These are phyloP conservation scores for Ditula angustiorana DNA, from an alignment of 2,888 invertebrate genomes.

Conservation along the genomic window DNA sequence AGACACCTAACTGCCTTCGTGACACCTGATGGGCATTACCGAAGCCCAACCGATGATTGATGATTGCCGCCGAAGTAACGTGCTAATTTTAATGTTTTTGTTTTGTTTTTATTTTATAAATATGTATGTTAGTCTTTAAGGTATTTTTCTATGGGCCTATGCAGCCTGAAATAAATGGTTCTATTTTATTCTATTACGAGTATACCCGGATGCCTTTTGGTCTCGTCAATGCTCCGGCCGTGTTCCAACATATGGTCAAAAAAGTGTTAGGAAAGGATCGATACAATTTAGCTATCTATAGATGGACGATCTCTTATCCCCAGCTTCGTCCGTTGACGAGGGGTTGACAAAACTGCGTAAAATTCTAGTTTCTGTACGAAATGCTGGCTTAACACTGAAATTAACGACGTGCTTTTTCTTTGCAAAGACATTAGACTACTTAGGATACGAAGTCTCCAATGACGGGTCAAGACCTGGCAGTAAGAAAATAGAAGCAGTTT, in stretches of 20 bases:
- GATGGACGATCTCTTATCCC: conserved; percentile 52
- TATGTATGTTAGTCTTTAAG: too few species aligned
- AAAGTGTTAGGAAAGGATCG: conserved; percentile 20
- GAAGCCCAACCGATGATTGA: too few species aligned
- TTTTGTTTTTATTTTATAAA: too few species aligned
- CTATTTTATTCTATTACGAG: too few species aligned
- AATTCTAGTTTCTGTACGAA: conserved; percentile 31
- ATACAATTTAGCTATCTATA: conserved; percentile 40
- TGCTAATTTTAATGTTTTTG: too few species aligned
- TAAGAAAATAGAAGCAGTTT: conserved; percentile 1
- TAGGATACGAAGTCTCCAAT: not conserved
- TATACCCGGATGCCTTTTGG: too few species aligned
- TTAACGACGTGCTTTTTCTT: conserved; percentile 18
- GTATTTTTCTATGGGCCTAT: too few species aligned
- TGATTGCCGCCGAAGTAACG: too few species aligned
- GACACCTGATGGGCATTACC: too few species aligned
- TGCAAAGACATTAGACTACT: not conserved
- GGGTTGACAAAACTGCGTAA: conserved; percentile 29
- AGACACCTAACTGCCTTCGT: too few species aligned
- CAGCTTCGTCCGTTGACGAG: conserved; percentile 37
- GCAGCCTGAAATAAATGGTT: too few species aligned
- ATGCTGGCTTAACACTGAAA: conserved; percentile 37
- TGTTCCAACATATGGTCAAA: conserved; percentile 48
- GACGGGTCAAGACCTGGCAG: not conserved
- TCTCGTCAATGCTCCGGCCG: too few species aligned